Evolutionary conservation across 2,113 vertebrate species (phyloP), one percentile per base, ranked within the genome.

Genomic region (Capra hircus): DNA sequence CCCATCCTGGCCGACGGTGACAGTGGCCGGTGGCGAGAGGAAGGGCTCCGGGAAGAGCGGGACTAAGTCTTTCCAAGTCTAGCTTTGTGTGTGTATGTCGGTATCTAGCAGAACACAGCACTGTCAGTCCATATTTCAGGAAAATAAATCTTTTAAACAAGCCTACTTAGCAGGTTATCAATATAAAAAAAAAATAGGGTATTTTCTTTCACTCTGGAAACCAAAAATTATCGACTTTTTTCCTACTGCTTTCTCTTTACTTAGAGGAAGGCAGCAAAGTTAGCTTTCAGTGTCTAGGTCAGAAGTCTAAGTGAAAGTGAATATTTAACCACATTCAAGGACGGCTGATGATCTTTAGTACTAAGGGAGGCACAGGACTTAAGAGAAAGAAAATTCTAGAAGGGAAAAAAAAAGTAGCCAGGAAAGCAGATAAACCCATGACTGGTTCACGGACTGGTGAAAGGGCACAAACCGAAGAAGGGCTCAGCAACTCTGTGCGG

Each of bases 281-380:
- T n/a, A 40, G 89, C 67, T 33, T 45, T 57, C 45, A 15, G 59
- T 5, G 71, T 90, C 45, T 50, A 4, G 96, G 97, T 95, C 93
- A 55, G 95, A 95, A 88, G 96, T 85, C 87, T 91, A 60, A 71
- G 53, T 2, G 55, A 33, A 71, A 71, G 95, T 95, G 96, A 96
- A 91, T 96, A 11, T 97, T 96, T 94, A 96, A 93, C 96, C 80
- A 90, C 48, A 1, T 9, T 62, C 94, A 95, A 97, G 96, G 94
- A 45, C 84, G 3, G 30, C 88, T 6, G 53, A 36, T 77, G 12
- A 71, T 89, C 67, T 84, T 40, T 36, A 19, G 43, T n/a, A 15
- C 17, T 33, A 19, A n/a, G 17, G 6, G 93, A 60, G 78, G 59
- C 21, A 0, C 28, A 33, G 52, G 64, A 21, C 82, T 21, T 25